phyloP scores from a whole-genome alignment of 2,113 vertebrate genomes.

The Alaudala cheleensis region DNA sequence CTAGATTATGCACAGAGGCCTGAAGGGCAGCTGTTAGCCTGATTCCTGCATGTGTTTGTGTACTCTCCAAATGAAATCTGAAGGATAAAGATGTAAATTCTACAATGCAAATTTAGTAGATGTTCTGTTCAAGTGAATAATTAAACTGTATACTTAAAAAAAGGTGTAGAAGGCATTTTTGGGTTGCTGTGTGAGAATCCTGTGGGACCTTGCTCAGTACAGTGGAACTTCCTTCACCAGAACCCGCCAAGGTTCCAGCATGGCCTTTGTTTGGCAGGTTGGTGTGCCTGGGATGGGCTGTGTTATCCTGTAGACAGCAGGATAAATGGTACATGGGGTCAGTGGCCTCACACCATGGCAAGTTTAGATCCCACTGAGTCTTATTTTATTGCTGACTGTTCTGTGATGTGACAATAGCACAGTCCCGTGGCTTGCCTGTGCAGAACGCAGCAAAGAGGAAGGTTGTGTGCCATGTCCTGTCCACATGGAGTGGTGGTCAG shows the following conservation, averaged over 20 bases:
- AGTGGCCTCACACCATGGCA: rapidly evolving
- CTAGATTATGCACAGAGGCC: not conserved
- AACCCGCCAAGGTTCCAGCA: rapidly evolving
- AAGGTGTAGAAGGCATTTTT: not conserved
- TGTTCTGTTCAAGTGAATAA: not conserved
- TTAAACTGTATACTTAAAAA: not conserved
- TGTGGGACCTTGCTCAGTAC: not conserved
- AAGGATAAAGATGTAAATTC: not conserved
- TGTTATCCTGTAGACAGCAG: not conserved
- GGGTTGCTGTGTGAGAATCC: not conserved
- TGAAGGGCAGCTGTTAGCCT: not conserved
- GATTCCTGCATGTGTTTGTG: not conserved
- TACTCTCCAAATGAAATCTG: not conserved
- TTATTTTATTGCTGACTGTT: rapidly evolving
- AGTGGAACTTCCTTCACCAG: not conserved
- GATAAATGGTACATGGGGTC: rapidly evolving
- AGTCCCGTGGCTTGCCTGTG: not conserved
- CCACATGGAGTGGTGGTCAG: not conserved
- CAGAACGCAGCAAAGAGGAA: not conserved
- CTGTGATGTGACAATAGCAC: not conserved
- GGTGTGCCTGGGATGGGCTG: not conserved
- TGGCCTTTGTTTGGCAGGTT: not conserved
- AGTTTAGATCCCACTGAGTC: not conserved
- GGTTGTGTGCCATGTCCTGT: not conserved
- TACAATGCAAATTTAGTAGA: not conserved